phyloP scores from a whole-genome alignment of 2,888 invertebrate genomes.

The Nephrotoma flavescens region DNA sequence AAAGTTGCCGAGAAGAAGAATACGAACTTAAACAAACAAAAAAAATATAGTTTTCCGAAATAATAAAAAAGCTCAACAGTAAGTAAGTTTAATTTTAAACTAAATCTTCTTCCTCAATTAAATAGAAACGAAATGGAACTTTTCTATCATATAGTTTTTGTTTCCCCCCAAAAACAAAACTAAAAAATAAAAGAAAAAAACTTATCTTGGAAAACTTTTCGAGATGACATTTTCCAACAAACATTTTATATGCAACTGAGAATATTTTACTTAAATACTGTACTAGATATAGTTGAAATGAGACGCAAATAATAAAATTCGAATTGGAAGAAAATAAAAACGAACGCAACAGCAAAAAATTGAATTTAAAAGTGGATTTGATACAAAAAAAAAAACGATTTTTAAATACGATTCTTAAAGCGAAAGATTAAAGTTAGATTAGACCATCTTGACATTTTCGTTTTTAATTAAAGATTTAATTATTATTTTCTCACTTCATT shows the following conservation, averaged over 20 bases:
- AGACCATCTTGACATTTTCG: neutral
- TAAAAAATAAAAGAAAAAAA: neutral
- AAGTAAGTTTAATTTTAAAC: neutral
- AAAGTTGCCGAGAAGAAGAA: neutral
- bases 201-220: neutral
- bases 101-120: neutral
- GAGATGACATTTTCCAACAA: neutral
- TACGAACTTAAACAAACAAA: neutral
- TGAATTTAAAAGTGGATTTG: neutral
- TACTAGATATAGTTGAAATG: too few species aligned
- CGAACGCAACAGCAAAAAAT: neutral
- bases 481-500: neutral
- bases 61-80: neutral
- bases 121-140: neutral
- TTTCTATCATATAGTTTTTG: neutral
- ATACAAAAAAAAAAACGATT: neutral
- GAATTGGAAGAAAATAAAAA: neutral
- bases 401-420: neutral
- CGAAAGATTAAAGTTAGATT: neutral
- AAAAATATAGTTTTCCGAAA: neutral
- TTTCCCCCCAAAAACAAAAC: neutral
- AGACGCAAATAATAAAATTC: too few species aligned
- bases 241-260: neutral
- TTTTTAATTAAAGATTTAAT: neutral
- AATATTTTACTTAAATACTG: neutral